These are phyloP conservation scores for Zaprionus lineosus DNA, from an alignment of 2,888 invertebrate genomes.

Conservation along the genomic window DNA sequence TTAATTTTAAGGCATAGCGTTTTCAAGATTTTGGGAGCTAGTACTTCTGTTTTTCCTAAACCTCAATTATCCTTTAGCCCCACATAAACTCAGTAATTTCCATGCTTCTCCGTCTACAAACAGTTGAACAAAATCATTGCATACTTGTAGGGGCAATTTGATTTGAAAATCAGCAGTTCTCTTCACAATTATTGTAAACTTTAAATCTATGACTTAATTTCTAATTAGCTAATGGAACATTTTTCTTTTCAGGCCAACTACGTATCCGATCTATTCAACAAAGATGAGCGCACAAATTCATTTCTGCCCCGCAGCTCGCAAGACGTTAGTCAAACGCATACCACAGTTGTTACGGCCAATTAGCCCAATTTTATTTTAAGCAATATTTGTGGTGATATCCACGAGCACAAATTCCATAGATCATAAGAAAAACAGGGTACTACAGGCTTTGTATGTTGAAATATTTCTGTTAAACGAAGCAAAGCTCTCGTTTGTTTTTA, in stretches of 20 bases:
- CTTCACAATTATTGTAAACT: background rate
- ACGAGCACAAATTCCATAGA: conserved; percentile 60
- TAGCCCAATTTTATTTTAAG: conserved; percentile 33
- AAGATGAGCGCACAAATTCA: conserved; percentile 47
- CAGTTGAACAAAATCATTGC: conserved; percentile 11
- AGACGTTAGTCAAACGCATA: conserved; percentile 68
- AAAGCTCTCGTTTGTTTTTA: conserved; percentile 38
- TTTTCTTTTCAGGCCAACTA: conserved; percentile 79
- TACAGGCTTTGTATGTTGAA: conserved; percentile 7
- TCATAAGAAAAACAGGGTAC: conserved; percentile 42
- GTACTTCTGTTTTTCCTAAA: too few relatives aligned
- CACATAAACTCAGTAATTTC: background rate
- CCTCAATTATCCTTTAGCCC: too few relatives aligned
- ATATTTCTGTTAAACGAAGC: conserved; percentile 36
- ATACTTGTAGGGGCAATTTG: conserved; percentile 72
- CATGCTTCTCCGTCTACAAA: conserved; percentile 12
- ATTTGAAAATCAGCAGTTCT: too few relatives aligned
- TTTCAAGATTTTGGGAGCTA: too few relatives aligned
- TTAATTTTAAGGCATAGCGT: too few relatives aligned
- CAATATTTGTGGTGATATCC: conserved; percentile 6
- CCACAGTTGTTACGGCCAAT: conserved; percentile 55
- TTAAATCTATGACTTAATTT: conserved; percentile 3
- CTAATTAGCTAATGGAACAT: background rate
- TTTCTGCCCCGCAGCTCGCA: conserved; percentile 76
- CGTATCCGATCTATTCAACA: conserved; percentile 80